A percentile compares a stretch with the other conserved stretches of the same genome.
phyloP scores from a whole-genome alignment of 2,113 vertebrate genomes.

The Ochotona princeps region DNA sequence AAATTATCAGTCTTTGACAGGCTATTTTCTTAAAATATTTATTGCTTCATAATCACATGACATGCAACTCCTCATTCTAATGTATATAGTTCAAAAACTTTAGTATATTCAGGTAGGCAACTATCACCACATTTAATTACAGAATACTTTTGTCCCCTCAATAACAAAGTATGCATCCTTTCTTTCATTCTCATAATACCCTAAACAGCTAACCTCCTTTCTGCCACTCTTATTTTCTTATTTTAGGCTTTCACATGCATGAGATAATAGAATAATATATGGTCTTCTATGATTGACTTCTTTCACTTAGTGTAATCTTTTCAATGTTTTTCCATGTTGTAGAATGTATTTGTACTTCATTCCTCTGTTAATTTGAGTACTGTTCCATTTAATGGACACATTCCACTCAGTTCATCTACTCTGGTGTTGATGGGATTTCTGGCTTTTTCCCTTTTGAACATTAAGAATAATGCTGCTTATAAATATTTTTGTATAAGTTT shows the following conservation, averaged over 20 bases:
- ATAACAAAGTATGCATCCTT: neutral
- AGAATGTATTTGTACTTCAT: no score
- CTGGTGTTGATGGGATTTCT: neutral
- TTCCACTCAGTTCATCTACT: neutral
- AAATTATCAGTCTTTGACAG: neutral
- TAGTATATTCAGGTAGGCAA: neutral
- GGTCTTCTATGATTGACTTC: neutral
- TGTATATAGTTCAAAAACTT: neutral
- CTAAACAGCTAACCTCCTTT: neutral
- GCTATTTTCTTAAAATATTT: neutral
- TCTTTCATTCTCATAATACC: neutral
- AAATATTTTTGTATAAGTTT: neutral
- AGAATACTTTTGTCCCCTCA: neutral
- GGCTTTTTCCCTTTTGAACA: neutral
- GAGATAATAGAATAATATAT: no score
- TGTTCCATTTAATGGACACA: neutral
- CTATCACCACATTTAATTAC: neutral
- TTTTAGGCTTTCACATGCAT: neutral
- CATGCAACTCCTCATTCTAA: neutral
- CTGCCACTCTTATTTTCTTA: neutral
- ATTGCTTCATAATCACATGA: neutral
- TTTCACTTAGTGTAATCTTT: neutral
- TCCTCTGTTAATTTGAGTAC: neutral
- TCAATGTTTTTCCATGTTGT: neutral
- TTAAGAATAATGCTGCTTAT: neutral